Evolutionary conservation across 2,888 invertebrate genomes (phyloP).

Genomic region (Lysandra coridon): DNA sequence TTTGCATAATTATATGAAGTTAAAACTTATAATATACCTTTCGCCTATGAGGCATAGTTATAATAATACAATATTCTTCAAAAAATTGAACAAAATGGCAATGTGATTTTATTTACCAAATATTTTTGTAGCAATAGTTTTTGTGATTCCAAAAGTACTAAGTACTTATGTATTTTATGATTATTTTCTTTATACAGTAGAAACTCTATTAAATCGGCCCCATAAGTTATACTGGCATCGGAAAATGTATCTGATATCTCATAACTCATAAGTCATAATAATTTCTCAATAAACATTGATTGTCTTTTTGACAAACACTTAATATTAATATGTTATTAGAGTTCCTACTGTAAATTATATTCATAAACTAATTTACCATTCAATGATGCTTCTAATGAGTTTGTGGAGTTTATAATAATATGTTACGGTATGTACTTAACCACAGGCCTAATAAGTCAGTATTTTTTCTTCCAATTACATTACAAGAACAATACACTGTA

Average conservation of each 20-base stretch:
- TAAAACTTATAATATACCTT: background rate
- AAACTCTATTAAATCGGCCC: too few relatives aligned
- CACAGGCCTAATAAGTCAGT: background rate
- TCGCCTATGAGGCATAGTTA: background rate
- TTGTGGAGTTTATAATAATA: too few relatives aligned
- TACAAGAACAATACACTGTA: background rate
- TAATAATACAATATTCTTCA: background rate
- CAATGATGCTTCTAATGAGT: too few relatives aligned
- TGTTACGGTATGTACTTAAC: background rate
- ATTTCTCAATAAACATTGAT: too few relatives aligned
- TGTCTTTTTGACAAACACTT: too few relatives aligned
- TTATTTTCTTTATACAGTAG: background rate
- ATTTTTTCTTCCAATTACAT: background rate
- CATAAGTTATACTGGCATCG: too few relatives aligned
- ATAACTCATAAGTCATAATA: too few relatives aligned
- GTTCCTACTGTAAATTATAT: too few relatives aligned
- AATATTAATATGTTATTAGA: too few relatives aligned
- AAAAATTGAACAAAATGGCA: background rate
- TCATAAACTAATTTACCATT: too few relatives aligned
- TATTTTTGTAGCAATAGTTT: background rate
- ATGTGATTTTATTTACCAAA: background rate
- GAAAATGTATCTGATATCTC: too few relatives aligned
- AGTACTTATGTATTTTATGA: background rate
- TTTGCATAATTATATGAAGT: background rate
- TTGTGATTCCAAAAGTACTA: background rate